A percentile compares a stretch with the other conserved stretches of the same genome.
Conservation (phyloP, 2,113 vertebrate genomes). For the Blennius ocellaris region DNA sequence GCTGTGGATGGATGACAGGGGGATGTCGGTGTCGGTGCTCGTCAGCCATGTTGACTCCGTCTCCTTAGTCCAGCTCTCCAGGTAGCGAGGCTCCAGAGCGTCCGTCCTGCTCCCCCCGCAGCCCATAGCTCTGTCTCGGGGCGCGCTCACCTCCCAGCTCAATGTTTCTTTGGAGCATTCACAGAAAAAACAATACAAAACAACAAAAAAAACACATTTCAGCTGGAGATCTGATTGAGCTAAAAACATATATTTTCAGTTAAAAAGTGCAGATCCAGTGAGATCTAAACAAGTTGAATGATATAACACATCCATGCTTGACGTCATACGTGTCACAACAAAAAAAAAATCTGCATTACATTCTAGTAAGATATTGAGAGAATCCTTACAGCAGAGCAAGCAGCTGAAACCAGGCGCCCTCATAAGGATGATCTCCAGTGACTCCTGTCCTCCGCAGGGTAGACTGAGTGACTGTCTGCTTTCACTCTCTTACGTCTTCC, state of each 20-base stretch:
- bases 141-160: slow-evolving; percentile 7
- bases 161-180: slow-evolving; percentile 15
- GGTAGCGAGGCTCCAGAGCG: slow-evolving; percentile 84
- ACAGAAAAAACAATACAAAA: neutral
- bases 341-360: too few species aligned
- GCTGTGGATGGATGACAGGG: slow-evolving; percentile 85
- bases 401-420: slow-evolving; percentile 11
- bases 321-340: too few species aligned
- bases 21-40: slow-evolving; percentile 84
- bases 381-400: slow-evolving; percentile 47
- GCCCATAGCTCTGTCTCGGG: slow-evolving; percentile 74
- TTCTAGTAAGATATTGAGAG: neutral
- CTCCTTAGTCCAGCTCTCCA: slow-evolving; percentile 88
- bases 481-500: slow-evolving; percentile 10
- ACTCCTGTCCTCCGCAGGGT: slow-evolving; percentile 4
- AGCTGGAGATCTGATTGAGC: too few species aligned
- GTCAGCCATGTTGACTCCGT: slow-evolving; percentile 86
- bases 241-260: too few species aligned
- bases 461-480: neutral
- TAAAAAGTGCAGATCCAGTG: too few species aligned
- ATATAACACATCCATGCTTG: too few species aligned
- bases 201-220: neutral
- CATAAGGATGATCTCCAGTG: slow-evolving; percentile 12
- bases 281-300: too few species aligned
- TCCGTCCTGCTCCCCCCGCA: slow-evolving; percentile 86